These are phyloP conservation scores for Atethmia centrago DNA, from an alignment of 2,888 invertebrate genomes.

Conservation along the genomic window DNA sequence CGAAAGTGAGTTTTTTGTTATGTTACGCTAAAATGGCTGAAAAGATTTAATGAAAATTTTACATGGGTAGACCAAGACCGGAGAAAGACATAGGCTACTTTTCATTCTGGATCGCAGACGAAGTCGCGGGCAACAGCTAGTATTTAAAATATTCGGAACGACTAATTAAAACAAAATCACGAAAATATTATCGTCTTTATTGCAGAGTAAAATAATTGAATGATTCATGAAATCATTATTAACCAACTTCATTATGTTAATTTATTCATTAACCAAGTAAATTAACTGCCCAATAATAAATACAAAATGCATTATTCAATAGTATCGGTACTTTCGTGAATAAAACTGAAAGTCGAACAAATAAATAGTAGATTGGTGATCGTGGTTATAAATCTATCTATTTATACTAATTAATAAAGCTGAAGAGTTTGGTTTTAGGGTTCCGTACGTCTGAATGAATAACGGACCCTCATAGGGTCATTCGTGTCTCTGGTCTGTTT, in stretches of 20 bases:
- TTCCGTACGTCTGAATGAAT: too few relatives aligned
- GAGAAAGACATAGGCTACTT: too few relatives aligned
- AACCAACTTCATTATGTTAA: slow-evolving; percentile 22
- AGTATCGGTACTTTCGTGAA: slow-evolving; percentile 1
- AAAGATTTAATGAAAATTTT: too few relatives aligned
- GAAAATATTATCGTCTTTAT: not conserved
- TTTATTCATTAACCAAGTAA: slow-evolving; percentile 31
- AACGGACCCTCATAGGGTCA: too few relatives aligned
- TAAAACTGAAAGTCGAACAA: slow-evolving; percentile 27
- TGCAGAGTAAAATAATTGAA: slow-evolving; percentile 15
- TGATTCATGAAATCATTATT: slow-evolving; percentile 32
- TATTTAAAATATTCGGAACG: not conserved
- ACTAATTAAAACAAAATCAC: not conserved
- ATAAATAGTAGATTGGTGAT: not conserved
- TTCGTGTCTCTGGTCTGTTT: too few relatives aligned
- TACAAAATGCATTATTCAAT: slow-evolving; percentile 42
- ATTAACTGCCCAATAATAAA: slow-evolving; percentile 22
- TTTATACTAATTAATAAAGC: not conserved
- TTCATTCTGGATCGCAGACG: too few relatives aligned
- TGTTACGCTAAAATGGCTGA: too few relatives aligned
- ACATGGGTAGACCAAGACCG: too few relatives aligned
- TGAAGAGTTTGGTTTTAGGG: not conserved
- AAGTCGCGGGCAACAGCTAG: too few relatives aligned
- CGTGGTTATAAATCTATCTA: not conserved
- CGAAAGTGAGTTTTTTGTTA: too few relatives aligned